Base-by-base conservation (phyloP, 2,888 invertebrate genomes). In the Eupeodes latifasciatus region DNA sequence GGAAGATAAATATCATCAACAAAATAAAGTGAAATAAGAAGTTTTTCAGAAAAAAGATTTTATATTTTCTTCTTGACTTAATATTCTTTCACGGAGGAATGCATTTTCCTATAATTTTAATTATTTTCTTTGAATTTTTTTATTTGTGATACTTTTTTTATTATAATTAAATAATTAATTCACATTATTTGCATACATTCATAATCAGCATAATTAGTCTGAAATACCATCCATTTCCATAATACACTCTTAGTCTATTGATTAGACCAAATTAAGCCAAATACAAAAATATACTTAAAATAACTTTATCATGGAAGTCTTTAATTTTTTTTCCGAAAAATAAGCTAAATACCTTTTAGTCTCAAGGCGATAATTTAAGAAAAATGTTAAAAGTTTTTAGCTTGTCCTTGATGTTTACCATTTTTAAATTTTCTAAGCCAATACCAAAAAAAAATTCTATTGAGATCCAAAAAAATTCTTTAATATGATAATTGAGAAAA, bases 151-250 rank as follows among this genome's bases (percentile, higher is more conserved):
- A 14, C 0, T 14, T 34, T 44, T 19, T n/a, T 71, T 14, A 7
- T 5, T 34, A 19, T 34, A 19, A 19, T 19, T 2, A n/a, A 34
- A 19, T 72, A 34, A 19, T 72, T 72, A 59, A 47, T 72, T 57
- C 34, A 44, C 12, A 59, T 47, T 59, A 53, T 69, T 72, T 72
- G 66, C 66, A 66, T 72, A 34, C 27, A 7, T 59, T n/a, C 34
- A 44, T 57, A 59, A 59, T 72, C 59, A 49, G 47, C 34, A 44
- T 57, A 59, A 59, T 72, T 72, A 49, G 47, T 59, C 14, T 59
- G 1, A 1, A 44, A 19, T 19, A 27, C 9, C 6, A 5, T 14
- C 5, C 40, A 40, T 16, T 40, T 62, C 11, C 2, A 2, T n/a
- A 44, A 0, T 44, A 66, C 66, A 66, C 66, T 66, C 12, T n/a